A percentile compares a stretch with the other conserved stretches of the same genome.
phyloP scores from a whole-genome alignment of 2,888 invertebrate genomes.

The Eupithecia insigniata region DNA sequence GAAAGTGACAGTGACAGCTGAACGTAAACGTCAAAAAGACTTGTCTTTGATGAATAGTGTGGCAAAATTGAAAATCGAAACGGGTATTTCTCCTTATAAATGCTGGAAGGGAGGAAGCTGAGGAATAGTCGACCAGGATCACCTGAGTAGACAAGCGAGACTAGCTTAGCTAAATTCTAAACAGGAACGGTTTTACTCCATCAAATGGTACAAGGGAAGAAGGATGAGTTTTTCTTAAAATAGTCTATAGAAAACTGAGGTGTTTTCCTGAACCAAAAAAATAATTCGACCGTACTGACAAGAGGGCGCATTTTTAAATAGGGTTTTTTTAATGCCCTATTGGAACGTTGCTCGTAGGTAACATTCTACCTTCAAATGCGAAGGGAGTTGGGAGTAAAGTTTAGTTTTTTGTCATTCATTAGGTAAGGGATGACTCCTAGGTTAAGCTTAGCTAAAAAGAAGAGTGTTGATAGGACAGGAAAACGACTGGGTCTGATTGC shows the following conservation, averaged over 20 bases:
- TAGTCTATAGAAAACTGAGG: not conserved
- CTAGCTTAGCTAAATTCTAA: not conserved
- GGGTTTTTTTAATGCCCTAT: too few relatives aligned
- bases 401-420: too few relatives aligned
- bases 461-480: too few relatives aligned
- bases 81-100: not conserved
- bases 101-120: not conserved
- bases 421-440: too few relatives aligned
- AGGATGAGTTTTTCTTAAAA: not conserved
- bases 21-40: constrained; percentile 45
- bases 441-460: too few relatives aligned
- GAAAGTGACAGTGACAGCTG: constrained; percentile 74
- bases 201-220: not conserved
- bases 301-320: not conserved
- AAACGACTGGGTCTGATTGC: too few relatives aligned
- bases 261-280: not conserved
- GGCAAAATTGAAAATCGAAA: not conserved
- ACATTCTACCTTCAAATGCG: too few relatives aligned
- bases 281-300: not conserved
- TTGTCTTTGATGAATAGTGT: constrained; percentile 1
- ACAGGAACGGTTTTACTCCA: not conserved
- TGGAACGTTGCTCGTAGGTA: too few relatives aligned
- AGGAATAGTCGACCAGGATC: not conserved
- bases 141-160: not conserved
- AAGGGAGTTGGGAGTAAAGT: too few relatives aligned